Base-by-base conservation (phyloP, 2,113 vertebrate genomes). In the Nicator chloris region DNA sequence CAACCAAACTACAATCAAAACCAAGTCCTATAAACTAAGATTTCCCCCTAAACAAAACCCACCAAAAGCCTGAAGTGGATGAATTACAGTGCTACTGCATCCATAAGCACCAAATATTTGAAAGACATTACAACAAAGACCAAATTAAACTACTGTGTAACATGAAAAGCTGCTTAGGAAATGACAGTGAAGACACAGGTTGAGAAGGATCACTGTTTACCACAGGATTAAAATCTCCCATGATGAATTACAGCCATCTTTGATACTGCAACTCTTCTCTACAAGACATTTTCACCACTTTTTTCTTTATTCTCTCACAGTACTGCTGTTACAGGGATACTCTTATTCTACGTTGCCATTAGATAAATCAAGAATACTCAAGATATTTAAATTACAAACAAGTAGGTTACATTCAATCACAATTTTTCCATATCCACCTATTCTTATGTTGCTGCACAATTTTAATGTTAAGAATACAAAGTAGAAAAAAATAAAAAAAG, bases 401-500 rank as follows among this genome's bases (percentile, higher is more conserved):
- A 59, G 12, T 16, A 33, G 16, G 10, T 59, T 47, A 76, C 11
- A 68, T 70, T 66, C 22, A 79, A 35, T 33, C 26, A 57, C 8
- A 49, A 4, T 37, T 90, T 40, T 80, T 56, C 20, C 13, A 75
- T 40, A 65, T 31, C 11, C 18, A 61, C 28, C 28, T 54, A 7
- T 42, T 87, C 33, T 61, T 50, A 53, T 0, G 1, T 7, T 40
- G 37, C n/a, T 70, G 40, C 3, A 8, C 0, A 1, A 70, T 37
- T 92, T 63, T n/a, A 51, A 27, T 8, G 3, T 40, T 57, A 82
- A 54, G 23, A 87, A 53, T 4, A 76, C 6, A 26, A 3, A 3
- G 8, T 7, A 37, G 15, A 72, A 49, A 39, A 22, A 47, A 13
- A 13, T 7, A 33, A 49, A 53, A 10, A 26, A 11, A 15, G 3